Conservation (phyloP, 2,888 invertebrate species). For the Tenthredo mesomela region DNA sequence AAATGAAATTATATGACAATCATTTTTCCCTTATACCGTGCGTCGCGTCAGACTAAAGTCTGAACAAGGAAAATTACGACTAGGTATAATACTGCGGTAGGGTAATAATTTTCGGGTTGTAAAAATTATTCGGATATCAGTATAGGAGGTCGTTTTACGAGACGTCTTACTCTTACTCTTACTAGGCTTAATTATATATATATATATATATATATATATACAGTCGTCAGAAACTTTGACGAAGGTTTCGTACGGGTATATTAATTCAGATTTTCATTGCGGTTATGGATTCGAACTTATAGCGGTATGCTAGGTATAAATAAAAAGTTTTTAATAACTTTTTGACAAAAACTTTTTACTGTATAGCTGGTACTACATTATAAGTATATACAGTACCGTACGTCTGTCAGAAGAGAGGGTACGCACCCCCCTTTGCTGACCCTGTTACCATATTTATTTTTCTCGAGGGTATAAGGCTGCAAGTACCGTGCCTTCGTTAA, state of each 20-base stretch:
- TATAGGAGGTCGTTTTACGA: background rate
- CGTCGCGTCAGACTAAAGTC: no score
- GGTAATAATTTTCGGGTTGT: background rate
- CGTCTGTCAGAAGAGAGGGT: background rate
- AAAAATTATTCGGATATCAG: background rate
- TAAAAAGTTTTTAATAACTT: background rate
- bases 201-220: no score
- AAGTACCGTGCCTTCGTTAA: background rate
- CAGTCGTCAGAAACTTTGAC: background rate
- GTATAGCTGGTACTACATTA: background rate
- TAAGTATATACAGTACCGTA: background rate
- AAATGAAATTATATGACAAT: background rate
- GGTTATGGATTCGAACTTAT: background rate
- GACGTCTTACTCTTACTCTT: background rate
- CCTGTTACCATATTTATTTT: background rate
- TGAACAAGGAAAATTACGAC: background rate
- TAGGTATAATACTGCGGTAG: background rate
- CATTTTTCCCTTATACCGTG: background rate
- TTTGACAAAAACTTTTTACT: background rate
- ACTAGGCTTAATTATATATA: no score
- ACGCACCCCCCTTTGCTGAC: background rate
- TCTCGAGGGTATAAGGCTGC: background rate
- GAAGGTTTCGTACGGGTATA: background rate
- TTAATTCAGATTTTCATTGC: conserved; percentile 8
- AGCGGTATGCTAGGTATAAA: background rate